Evolutionary conservation across 2,113 vertebrate species (phyloP), one percentile per base, ranked within the genome.

Genomic region (Paradoxurus hermaphroditus): DNA sequence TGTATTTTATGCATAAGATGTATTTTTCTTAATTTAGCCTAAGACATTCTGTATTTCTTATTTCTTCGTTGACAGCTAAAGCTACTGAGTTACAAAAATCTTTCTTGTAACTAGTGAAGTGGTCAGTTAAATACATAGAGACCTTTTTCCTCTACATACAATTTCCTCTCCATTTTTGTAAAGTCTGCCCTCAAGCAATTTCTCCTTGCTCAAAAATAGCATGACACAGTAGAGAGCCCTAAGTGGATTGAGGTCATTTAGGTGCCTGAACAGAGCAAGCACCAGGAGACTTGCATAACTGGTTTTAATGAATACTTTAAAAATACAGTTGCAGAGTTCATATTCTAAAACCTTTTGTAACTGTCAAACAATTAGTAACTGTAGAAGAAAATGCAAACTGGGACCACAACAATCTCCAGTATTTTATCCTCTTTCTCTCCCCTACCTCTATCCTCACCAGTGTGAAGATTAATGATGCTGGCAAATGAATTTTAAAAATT

Each of bases 21-120:
- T 73, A 89, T 85, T 75, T 94, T 96, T 92, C 27, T 93, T 68
- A 67, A 59, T 65, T 92, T 92, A 96, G 94, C 15, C 14, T 90
- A 68, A 81, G 93, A 12, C 23, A 85, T 81, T 92, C 34, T 68
- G 21, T 25, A 86, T 31, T 83, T 94, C 21, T 73, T 86, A 68
- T 77, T 95, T 89, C 53, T 12, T 72, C 27, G 49, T 86, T 82
- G 39, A 95, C 49, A 94, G 36, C n/a, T 81, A 84, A 96, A 72
- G 25, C 21, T 75, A 95, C 23, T 75, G 44, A 93, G 1, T 83
- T 41, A 90, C 44, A 68, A 94, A n/a, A 90, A 84, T 90, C 77
- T 44, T 86, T 87, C 39, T 91, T 94, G 2, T 81, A 90, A 81
- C 79, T 85, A 44, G 41, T 92, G 2, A 85, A 96, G 31, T 68